Percentiles rank a stretch among this genome's conserved stretches.
phyloP scores from a whole-genome alignment of 2,113 vertebrate species.

The Dunckerocampus dactyliophorus region DNA sequence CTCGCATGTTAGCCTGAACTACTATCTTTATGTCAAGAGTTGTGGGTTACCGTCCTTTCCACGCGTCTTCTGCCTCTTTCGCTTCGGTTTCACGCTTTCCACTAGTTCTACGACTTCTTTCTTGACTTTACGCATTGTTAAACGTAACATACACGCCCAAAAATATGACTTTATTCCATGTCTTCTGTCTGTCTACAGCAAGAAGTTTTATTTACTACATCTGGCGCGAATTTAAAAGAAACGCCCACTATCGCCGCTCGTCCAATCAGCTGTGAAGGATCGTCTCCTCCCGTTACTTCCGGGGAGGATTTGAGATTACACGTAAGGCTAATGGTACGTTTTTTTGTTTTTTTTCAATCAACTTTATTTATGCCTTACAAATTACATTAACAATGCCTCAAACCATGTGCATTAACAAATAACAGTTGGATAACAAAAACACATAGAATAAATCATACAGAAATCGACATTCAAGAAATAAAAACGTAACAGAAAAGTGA shows the following conservation, averaged over 20 bases:
- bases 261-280: constrained; percentile 33
- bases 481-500: too few relatives aligned
- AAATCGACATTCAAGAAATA: too few relatives aligned
- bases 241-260: not conserved
- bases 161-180: fast-evolving
- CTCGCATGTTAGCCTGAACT: not conserved
- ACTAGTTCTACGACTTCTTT: constrained; percentile 9
- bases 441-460: too few relatives aligned
- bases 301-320: not conserved
- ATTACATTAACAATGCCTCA: too few relatives aligned
- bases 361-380: too few relatives aligned
- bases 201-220: constrained; percentile 4
- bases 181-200: not conserved
- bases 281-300: not conserved
- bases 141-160: constrained; percentile 39
- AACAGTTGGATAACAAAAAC: too few relatives aligned
- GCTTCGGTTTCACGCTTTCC: constrained; percentile 18
- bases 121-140: constrained; percentile 22
- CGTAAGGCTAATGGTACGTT: too few relatives aligned
- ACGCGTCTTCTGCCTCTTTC: constrained; percentile 38
- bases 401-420: too few relatives aligned
- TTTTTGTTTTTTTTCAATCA: too few relatives aligned
- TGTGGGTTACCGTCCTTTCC: constrained; percentile 51
- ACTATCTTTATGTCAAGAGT: not conserved
- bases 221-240: not conserved